Evolutionary conservation across 2,113 vertebrate genomes (phyloP), one percentile per base, ranked within the genome.

Genomic region (Beaufortia kweichowensis): DNA sequence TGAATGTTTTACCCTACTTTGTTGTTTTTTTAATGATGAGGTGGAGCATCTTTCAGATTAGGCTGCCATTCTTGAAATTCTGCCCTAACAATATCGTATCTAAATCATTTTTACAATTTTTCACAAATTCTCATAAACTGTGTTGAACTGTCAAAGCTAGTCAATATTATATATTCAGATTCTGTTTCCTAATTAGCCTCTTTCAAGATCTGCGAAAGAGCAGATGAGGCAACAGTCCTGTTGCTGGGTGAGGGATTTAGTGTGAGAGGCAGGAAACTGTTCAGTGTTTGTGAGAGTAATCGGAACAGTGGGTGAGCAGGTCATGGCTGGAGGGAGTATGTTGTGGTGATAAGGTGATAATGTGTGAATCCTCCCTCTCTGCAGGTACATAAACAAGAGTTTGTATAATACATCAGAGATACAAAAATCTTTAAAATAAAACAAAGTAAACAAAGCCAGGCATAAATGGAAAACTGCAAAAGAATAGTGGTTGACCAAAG

Each of bases 271-370:
- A 23, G 39, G 29, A 17, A 48, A 15, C n/a, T 31, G 39, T 24
- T 60, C 35, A 10, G 21, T 60, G 55, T 67, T 77, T 77, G 24
- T 76, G 55, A 59, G 35, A 21, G 6, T 29, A 31, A 46, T 68
- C 35, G 15, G 53, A 63, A 69, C 57, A 69, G 59, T 12, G 1
- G 66, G 72, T 63, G 11, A 70, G 53, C 55, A 23, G 69, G 56
- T 67, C 46, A 46, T 21, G 67, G 50, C 57, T 63, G 23, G 29
- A 57, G 63, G 72, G 39, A 82, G 71, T 70, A 56, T 65, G 26
- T 8, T 75, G 35, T 75, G 70, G 64, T 35, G 33, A 57, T n/a
- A n/a, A 69, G 70, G 70, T 68, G 76, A 74, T 75, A 81, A 78
- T 75, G 71, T 39, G 71, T 48, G 50, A 78, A 75, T 70, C 39